Conservation (phyloP, 1,140 invertebrate genomes). For the Cherax destructor region DNA sequence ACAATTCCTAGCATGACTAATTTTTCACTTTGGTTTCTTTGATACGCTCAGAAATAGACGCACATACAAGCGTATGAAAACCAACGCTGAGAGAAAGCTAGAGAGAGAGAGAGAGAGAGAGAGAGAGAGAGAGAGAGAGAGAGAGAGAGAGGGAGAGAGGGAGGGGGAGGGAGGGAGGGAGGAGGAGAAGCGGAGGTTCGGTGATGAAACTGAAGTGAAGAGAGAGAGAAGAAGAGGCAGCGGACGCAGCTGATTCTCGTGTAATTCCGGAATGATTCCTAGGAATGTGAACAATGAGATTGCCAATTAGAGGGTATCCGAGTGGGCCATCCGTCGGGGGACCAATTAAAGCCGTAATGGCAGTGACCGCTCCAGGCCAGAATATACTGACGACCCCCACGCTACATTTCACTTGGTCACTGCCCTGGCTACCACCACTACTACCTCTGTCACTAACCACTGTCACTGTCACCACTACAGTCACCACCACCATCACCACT, state of each 20-base stretch:
- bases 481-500: constrained; percentile 5
- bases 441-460: background rate
- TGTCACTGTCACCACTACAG: background rate
- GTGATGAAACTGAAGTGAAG: background rate
- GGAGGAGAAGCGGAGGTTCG: background rate
- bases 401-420: constrained; percentile 53
- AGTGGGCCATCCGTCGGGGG: constrained; percentile 64
- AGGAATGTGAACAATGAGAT: constrained; percentile 69
- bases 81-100: too few relatives aligned
- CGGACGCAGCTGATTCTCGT: constrained; percentile 60
- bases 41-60: too few relatives aligned
- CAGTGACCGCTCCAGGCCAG: constrained; percentile 54
- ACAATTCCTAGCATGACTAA: too few relatives aligned
- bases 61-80: too few relatives aligned
- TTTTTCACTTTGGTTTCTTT: too few relatives aligned
- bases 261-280: constrained; percentile 69
- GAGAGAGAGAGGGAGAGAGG: background rate
- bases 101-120: too few relatives aligned
- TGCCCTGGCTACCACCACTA: background rate
- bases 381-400: constrained; percentile 45
- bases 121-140: too few relatives aligned
- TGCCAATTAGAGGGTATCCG: constrained; percentile 66
- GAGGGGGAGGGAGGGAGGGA: background rate
- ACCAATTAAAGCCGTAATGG: constrained; percentile 67
- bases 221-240: constrained; percentile 10